A percentile compares a stretch with the other conserved stretches of the same genome.
Evolutionary conservation across 2,888 invertebrate genomes (phyloP).

Genomic region (Dasypogon diadema): DNA sequence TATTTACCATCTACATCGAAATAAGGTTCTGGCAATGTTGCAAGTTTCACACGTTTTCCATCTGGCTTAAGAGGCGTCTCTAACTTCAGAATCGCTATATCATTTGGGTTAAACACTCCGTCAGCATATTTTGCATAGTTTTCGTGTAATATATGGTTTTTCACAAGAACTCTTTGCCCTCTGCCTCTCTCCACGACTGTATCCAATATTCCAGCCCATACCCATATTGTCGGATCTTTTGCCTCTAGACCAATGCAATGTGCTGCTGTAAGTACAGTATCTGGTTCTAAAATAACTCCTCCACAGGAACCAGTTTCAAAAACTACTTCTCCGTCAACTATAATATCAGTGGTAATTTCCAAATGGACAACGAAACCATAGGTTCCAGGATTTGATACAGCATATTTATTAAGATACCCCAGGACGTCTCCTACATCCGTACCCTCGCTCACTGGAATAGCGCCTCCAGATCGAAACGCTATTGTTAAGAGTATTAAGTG

Average conservation of each 20-base stretch:
- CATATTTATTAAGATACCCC: not conserved
- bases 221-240: not conserved
- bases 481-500: too few relatives aligned
- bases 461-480: too few relatives aligned
- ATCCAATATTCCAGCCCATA: slow-evolving; percentile 10
- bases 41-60: not conserved
- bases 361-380: not conserved
- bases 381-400: not conserved
- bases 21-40: not conserved
- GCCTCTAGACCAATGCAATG: not conserved
- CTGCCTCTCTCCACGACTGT: not conserved
- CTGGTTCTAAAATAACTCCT: not conserved
- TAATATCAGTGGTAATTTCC: not conserved
- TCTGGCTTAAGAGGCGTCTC: not conserved
- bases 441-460: not conserved
- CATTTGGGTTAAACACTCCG: not conserved
- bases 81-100: slow-evolving; percentile 5
- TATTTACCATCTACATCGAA: not conserved
- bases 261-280: slow-evolving; percentile 15
- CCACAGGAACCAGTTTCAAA: not conserved
- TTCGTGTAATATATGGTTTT: not conserved
- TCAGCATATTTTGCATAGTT: not conserved
- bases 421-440: not conserved
- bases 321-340: too few relatives aligned
- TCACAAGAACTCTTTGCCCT: not conserved